Evolutionary conservation across 23 tunicate species (phyloP).

Genomic region (Diplosoma virens): DNA sequence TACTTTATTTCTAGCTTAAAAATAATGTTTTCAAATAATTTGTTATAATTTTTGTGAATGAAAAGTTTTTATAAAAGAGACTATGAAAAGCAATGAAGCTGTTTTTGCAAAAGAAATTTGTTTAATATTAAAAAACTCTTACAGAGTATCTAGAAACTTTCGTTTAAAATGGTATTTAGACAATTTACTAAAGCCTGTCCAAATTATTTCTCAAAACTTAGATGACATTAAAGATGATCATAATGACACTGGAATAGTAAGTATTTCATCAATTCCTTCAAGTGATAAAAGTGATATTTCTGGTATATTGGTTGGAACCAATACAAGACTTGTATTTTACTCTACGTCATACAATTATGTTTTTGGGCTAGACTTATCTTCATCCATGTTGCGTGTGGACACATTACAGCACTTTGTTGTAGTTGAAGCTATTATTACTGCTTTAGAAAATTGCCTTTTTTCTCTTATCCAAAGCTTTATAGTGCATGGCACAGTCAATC

Average conservation of each 20-base stretch:
- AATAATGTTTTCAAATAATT: too few species aligned
- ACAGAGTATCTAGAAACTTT: slow-evolving; percentile 66
- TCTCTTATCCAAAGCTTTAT: slow-evolving; percentile 35
- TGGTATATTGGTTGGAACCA: neutral
- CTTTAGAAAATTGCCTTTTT: slow-evolving; percentile 57
- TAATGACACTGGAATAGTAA: neutral
- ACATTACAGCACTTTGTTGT: slow-evolving; percentile 46
- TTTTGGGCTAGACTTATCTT: slow-evolving; percentile 78
- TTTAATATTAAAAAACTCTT: slow-evolving; percentile 36
- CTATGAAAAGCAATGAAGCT: too few species aligned
- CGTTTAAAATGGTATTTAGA: slow-evolving; percentile 75
- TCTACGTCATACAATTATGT: slow-evolving; percentile 78
- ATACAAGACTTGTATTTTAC: slow-evolving; percentile 61
- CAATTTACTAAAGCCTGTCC: slow-evolving; percentile 7
- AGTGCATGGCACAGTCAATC: neutral
- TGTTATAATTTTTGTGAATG: too few species aligned
- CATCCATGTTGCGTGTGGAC: slow-evolving; percentile 64
- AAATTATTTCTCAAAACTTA: neutral
- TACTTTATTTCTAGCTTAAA: too few species aligned
- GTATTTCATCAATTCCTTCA: neutral
- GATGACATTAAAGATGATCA: neutral
- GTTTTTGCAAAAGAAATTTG: slow-evolving; percentile 51
- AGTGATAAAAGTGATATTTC: neutral
- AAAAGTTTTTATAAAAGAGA: too few species aligned
- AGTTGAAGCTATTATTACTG: slow-evolving; percentile 49